Percentiles rank a stretch among this genome's conserved stretches.
Conservation (phyloP, 2,797 vertebrate genomes). For the Anisognathus igniventris region DNA sequence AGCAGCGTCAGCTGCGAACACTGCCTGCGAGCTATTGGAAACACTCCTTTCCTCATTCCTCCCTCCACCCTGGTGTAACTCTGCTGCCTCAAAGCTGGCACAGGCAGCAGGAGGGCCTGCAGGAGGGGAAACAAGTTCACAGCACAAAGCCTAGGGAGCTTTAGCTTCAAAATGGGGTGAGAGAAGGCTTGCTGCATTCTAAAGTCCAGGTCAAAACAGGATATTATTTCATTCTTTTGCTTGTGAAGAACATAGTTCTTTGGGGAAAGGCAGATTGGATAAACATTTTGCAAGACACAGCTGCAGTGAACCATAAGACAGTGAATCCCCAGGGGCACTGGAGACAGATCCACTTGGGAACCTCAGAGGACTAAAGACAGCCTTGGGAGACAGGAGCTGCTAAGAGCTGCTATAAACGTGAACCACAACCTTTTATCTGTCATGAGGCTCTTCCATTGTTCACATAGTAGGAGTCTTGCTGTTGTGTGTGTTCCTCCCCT, state of each 20-base stretch:
- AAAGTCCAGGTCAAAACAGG: background rate
- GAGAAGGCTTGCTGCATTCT: background rate
- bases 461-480: background rate
- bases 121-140: background rate
- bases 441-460: background rate
- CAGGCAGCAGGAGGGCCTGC: background rate
- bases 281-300: background rate
- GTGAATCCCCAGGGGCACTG: background rate
- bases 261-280: background rate
- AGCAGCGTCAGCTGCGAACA: background rate
- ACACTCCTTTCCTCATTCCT: background rate
- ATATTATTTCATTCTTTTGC: background rate
- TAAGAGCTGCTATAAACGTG: background rate
- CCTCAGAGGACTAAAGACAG: background rate
- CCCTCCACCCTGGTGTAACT: background rate
- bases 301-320: background rate
- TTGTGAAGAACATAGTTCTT: background rate
- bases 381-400: background rate
- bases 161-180: background rate
- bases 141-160: background rate
- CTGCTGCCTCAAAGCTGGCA: background rate
- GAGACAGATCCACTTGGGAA: background rate
- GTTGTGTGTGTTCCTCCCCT: background rate
- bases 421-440: background rate
- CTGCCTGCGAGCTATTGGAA: conserved; percentile 12